phyloP scores from a whole-genome alignment of 2,888 invertebrate genomes.

The Branchipolynoe longqiensis region DNA sequence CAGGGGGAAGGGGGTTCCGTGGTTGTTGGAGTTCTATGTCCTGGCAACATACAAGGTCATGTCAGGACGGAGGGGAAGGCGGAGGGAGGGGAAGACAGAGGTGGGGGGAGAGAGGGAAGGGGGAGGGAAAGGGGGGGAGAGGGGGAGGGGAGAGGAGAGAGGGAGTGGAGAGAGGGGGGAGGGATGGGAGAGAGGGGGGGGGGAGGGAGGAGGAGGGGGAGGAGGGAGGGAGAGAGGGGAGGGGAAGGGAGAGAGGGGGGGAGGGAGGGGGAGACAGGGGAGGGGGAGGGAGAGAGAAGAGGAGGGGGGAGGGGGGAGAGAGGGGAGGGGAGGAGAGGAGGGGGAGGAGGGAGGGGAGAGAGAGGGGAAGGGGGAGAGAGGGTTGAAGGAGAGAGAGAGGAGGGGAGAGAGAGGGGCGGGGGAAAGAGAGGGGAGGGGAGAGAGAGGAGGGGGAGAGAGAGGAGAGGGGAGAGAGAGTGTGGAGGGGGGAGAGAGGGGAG shows the following conservation, averaged over 20 bases:
- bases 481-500: neutral
- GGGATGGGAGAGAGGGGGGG: neutral
- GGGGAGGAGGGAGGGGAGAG: too few relatives aligned
- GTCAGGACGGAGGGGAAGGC: too few relatives aligned
- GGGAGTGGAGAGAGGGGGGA: neutral
- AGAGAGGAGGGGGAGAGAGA: neutral
- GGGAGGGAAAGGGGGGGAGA: neutral
- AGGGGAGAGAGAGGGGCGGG: neutral
- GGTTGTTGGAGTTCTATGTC: neutral
- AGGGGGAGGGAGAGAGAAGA: neutral
- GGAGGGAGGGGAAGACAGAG: too few relatives aligned
- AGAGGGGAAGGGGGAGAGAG: neutral
- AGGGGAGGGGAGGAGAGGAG: neutral
- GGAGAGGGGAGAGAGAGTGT: neutral
- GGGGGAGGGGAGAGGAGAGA: neutral
- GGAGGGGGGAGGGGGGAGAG: neutral
- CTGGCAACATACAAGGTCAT: too few relatives aligned
- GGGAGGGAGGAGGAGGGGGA: constrained; percentile 12
- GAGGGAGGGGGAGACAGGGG: neutral
- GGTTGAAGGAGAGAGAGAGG: neutral
- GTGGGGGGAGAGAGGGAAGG: too few relatives aligned
- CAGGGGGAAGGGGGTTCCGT: neutral
- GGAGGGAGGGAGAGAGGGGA: neutral
- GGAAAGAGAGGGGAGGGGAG: neutral
- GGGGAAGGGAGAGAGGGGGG: neutral